Conservation (phyloP, 2,797 vertebrate genomes). For the Spondyliosoma cantharus region DNA sequence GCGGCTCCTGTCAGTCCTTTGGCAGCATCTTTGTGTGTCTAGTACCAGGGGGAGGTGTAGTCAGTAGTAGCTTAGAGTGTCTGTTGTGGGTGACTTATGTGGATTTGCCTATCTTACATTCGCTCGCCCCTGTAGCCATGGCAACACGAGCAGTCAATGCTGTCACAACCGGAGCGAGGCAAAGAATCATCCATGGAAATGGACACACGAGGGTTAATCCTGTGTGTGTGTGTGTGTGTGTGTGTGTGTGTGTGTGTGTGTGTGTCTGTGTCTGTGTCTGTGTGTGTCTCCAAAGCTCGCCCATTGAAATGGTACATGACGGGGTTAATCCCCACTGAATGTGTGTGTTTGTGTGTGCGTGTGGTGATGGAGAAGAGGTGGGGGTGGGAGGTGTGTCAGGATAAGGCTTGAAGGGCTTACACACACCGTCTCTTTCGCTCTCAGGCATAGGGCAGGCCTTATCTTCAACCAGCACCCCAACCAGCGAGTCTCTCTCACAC, state of each 20-base stretch:
- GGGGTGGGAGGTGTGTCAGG: slow-evolving; percentile 76
- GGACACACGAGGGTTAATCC: slow-evolving; percentile 83
- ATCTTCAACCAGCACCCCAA: slow-evolving; percentile 79
- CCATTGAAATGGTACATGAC: slow-evolving; percentile 82
- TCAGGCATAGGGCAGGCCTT: slow-evolving; percentile 78
- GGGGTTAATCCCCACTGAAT: slow-evolving; percentile 77
- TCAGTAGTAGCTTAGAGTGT: slow-evolving; percentile 74
- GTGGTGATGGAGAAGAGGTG: slow-evolving; percentile 65
- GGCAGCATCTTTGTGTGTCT: slow-evolving; percentile 75
- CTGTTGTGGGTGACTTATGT: slow-evolving; percentile 79
- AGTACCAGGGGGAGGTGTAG: slow-evolving; percentile 70
- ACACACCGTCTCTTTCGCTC: slow-evolving; percentile 77
- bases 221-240: slow-evolving; percentile 53
- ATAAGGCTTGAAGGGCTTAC: slow-evolving; percentile 80
- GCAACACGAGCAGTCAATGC: slow-evolving; percentile 79
- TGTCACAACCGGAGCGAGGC: slow-evolving; percentile 77
- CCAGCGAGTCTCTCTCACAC: slow-evolving; percentile 42
- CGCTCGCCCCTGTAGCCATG: slow-evolving; percentile 80
- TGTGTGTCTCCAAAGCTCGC: slow-evolving; percentile 63
- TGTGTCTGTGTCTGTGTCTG: slow-evolving; percentile 44
- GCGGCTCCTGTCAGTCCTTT: slow-evolving; percentile 68
- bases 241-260: slow-evolving; percentile 39
- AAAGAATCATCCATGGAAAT: slow-evolving; percentile 79
- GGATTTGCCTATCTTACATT: slow-evolving; percentile 83
- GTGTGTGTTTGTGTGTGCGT: slow-evolving; percentile 42